Evolutionary conservation across 2,888 invertebrate species (phyloP).

Genomic region (Polyommatus iphigenia): DNA sequence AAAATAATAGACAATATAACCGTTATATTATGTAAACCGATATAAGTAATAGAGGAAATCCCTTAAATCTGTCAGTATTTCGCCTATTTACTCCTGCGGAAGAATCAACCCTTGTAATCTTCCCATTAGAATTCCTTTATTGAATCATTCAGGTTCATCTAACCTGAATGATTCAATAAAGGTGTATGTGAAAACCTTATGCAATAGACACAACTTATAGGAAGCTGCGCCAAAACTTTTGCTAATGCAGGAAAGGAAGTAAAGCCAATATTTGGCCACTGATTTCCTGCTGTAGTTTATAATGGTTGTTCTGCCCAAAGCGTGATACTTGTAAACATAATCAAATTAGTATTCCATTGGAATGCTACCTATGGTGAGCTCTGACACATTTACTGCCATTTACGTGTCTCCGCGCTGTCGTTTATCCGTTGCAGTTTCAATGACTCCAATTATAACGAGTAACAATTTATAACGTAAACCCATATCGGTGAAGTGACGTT

Average conservation of each 20-base stretch:
- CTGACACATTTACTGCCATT: background rate
- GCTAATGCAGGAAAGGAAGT: background rate
- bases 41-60: no score
- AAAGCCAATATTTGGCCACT: background rate
- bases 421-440: constrained; percentile 7
- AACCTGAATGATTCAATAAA: no score
- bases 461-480: constrained; percentile 10
- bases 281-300: background rate
- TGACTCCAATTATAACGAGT: constrained; percentile 1
- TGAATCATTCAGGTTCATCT: no score
- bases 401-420: background rate
- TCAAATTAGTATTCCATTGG: background rate
- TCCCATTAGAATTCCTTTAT: no score
- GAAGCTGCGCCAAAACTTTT: background rate
- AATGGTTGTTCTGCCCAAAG: background rate
- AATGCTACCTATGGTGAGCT: background rate
- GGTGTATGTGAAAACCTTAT: background rate
- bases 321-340: background rate
- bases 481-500: constrained; percentile 25
- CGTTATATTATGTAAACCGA: no score
- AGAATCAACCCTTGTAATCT: no score
- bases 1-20: no score
- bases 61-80: no score
- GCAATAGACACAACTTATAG: background rate
- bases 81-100: no score